Evolutionary conservation across 2,113 vertebrate species (phyloP).

Genomic region (Todiramphus saurophagus): DNA sequence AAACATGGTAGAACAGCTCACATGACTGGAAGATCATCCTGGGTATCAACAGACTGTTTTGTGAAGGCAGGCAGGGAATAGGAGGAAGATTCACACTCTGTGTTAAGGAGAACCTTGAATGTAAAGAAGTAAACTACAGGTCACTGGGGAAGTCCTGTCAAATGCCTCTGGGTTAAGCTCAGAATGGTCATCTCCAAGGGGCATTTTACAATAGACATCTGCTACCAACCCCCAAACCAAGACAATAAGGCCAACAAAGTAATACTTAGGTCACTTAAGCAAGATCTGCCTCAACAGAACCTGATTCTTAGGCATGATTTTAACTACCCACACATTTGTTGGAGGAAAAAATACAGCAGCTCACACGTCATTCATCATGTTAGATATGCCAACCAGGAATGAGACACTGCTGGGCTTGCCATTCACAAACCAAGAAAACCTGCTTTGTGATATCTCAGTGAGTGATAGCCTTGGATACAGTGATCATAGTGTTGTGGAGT

Average conservation of each 20-base stretch:
- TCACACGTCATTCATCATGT: background rate
- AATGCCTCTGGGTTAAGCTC: background rate
- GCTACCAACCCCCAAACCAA: background rate
- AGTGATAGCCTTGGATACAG: background rate
- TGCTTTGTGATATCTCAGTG: background rate
- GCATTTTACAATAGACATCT: background rate
- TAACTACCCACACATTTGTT: background rate
- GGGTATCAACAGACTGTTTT: background rate
- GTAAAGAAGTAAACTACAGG: background rate
- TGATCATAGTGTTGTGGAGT: background rate
- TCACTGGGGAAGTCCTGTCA: fast-evolving
- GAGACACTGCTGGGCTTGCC: background rate
- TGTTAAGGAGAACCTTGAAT: background rate
- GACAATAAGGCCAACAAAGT: background rate
- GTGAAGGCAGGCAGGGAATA: background rate
- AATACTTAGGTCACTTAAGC: background rate
- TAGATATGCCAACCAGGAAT: background rate
- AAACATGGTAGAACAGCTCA: background rate
- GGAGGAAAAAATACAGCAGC: background rate
- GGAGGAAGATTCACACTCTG: background rate
- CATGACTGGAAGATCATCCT: background rate
- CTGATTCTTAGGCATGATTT: background rate
- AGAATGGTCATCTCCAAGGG: background rate
- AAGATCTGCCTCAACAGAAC: background rate
- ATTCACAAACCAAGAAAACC: background rate